Evolutionary conservation across 2,888 invertebrate species (phyloP), one percentile per base, ranked within the genome.

Genomic region (Entomobrya proxima): DNA sequence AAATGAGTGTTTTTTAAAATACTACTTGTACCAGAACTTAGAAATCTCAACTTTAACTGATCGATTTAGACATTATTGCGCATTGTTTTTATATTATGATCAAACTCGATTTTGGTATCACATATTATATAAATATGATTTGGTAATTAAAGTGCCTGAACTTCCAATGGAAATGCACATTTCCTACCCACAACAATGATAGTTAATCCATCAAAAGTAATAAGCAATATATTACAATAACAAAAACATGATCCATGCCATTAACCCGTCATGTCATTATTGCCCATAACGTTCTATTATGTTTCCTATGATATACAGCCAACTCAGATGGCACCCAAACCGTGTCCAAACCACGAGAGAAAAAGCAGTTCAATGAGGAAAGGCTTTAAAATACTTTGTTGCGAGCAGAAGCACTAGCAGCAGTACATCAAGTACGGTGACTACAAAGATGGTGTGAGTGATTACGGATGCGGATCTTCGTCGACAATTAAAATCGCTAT

Each of bases 131-230:
- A n/a, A n/a, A n/a, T n/a, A n/a, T n/a, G n/a, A n/a, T n/a, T n/a
- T n/a, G n/a, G n/a, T n/a, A n/a, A n/a, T n/a, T n/a, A n/a, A n/a
- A n/a, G n/a, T n/a, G n/a, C n/a, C n/a, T n/a, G n/a, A n/a, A n/a
- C n/a, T n/a, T n/a, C n/a, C n/a, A n/a, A n/a, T n/a, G n/a, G n/a
- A n/a, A n/a, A n/a, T n/a, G n/a, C n/a, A n/a, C n/a, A n/a, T n/a
- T n/a, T n/a, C n/a, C n/a, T n/a, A 74, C 30, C 61, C 18, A 40
- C 67, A 67, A 47, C 52, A 72, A 55, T 52, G 37, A 67, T 52
- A 67, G 40, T 83, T 83, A 83, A 83, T 83, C 82, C 82, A 76
- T 83, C 75, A 83, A 83, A 83, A 50, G 40, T 5, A n/a, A 40
- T 15, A 69, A 40, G 76, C 76, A 76, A 76, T 76, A 64, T 67